Conservation (phyloP, 1,140 invertebrate species). For the Dinothrombium tinctorium region DNA sequence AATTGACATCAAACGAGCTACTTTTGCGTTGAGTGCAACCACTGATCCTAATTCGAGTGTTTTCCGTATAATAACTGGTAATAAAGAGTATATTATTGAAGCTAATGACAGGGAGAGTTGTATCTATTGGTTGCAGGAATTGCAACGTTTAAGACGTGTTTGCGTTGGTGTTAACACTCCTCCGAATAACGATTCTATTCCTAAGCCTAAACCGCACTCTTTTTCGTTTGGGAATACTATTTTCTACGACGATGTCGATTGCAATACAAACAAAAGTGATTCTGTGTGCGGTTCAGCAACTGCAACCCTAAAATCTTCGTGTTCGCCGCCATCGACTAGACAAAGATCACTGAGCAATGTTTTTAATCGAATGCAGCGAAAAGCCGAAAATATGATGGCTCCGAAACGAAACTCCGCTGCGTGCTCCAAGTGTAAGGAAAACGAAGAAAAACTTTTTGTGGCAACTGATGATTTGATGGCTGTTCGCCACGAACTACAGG, state of each 20-base stretch:
- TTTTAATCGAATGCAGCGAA: background rate
- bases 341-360: background rate
- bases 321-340: background rate
- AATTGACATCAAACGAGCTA: conserved; percentile 21
- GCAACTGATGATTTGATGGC: conserved; percentile 17
- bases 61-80: conserved; percentile 8
- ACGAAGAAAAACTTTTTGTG: conserved; percentile 15
- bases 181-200: background rate
- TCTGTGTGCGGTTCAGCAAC: background rate
- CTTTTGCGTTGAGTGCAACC: conserved; percentile 15
- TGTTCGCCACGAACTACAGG: conserved; percentile 20
- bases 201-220: too few relatives aligned
- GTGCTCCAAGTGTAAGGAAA: conserved; percentile 1
- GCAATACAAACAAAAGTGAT: background rate
- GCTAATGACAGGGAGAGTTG: conserved; percentile 18
- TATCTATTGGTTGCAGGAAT: conserved; percentile 21
- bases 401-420: background rate
- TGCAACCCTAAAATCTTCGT: background rate
- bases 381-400: background rate
- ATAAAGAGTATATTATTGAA: conserved; percentile 18
- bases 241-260: too few relatives aligned
- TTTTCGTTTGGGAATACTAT: too few relatives aligned
- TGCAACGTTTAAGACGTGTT: conserved; percentile 19
- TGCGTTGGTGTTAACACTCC: too few relatives aligned
- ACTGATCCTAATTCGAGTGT: conserved; percentile 2